Evolutionary conservation across 1,140 invertebrate species (phyloP).

Genomic region (Notospermus geniculatus): DNA sequence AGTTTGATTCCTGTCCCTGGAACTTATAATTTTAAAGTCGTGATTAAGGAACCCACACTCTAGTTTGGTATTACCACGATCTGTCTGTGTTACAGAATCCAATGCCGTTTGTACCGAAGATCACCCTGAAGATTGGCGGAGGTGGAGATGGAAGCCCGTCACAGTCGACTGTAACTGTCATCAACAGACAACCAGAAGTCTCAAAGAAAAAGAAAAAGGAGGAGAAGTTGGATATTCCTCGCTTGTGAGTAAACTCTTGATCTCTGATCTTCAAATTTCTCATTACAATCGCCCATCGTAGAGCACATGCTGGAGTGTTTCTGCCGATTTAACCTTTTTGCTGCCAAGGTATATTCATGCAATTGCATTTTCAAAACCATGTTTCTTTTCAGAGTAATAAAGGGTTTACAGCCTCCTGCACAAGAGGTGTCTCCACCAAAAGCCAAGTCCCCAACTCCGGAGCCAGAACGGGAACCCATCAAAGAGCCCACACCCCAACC

Average conservation of each 20-base stretch:
- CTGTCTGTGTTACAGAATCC: too few species aligned
- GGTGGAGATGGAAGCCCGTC: slow-evolving; percentile 15
- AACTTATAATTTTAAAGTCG: too few species aligned
- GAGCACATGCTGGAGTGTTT: too few species aligned
- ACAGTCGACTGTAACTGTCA: slow-evolving; percentile 18
- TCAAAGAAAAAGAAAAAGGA: slow-evolving; percentile 19
- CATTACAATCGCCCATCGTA: too few species aligned
- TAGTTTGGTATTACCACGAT: too few species aligned
- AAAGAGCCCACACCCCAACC: slow-evolving; percentile 67
- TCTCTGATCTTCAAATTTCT: too few species aligned
- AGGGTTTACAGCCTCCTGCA: slow-evolving; percentile 13
- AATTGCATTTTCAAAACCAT: slow-evolving; percentile 6
- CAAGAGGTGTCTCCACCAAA: slow-evolving; percentile 15
- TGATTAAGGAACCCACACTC: too few species aligned
- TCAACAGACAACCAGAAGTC: slow-evolving; percentile 14
- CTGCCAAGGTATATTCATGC: too few species aligned
- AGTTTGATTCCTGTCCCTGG: too few species aligned
- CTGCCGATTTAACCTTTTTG: too few species aligned
- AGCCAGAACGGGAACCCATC: slow-evolving; percentile 45
- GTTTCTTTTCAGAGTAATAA: slow-evolving; percentile 22
- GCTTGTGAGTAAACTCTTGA: slow-evolving; percentile 36
- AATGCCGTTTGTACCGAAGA: not conserved
- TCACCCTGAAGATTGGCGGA: slow-evolving; percentile 8
- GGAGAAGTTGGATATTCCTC: slow-evolving; percentile 31
- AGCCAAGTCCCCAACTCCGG: slow-evolving; percentile 25